These are phyloP conservation scores for Octonoba sinensis DNA, from an alignment of 2,888 invertebrate species.

Conservation along the genomic window DNA sequence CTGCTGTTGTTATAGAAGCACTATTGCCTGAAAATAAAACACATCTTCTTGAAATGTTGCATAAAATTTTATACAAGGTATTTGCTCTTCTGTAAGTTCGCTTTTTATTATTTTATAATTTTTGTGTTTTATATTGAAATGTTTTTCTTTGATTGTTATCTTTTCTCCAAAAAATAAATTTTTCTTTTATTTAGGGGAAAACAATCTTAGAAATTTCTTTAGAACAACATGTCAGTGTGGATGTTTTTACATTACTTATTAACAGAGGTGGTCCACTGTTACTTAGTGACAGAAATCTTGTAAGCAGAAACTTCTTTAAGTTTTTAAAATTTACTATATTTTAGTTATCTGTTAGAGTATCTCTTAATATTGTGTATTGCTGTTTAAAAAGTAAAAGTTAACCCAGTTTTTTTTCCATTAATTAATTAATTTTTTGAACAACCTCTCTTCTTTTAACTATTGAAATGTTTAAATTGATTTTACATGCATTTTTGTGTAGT, in stretches of 20 bases:
- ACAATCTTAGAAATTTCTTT: constrained; percentile 65
- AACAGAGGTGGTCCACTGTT: constrained; percentile 65
- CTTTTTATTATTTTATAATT: background rate
- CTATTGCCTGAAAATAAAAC: constrained; percentile 48
- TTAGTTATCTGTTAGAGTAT: background rate
- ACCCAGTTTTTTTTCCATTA: background rate
- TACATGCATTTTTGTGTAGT: too few relatives aligned
- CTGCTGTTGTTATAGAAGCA: constrained; percentile 47
- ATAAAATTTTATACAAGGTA: constrained; percentile 61
- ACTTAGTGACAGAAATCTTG: constrained; percentile 65
- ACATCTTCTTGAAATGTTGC: constrained; percentile 50
- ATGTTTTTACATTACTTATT: constrained; percentile 54
- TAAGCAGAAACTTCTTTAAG: constrained; percentile 1
- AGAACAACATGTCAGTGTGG: constrained; percentile 52
- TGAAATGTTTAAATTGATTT: background rate
- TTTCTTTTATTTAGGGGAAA: constrained; percentile 50
- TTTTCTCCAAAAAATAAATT: background rate
- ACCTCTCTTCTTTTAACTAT: background rate
- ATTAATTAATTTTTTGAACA: background rate
- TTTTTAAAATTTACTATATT: background rate
- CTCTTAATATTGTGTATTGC: background rate
- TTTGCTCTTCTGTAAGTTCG: background rate
- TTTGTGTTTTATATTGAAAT: background rate
- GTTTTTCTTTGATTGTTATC: background rate
- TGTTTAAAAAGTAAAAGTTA: background rate